phyloP scores from a whole-genome alignment of 2,113 vertebrate species.

The Taxidea taxus region DNA sequence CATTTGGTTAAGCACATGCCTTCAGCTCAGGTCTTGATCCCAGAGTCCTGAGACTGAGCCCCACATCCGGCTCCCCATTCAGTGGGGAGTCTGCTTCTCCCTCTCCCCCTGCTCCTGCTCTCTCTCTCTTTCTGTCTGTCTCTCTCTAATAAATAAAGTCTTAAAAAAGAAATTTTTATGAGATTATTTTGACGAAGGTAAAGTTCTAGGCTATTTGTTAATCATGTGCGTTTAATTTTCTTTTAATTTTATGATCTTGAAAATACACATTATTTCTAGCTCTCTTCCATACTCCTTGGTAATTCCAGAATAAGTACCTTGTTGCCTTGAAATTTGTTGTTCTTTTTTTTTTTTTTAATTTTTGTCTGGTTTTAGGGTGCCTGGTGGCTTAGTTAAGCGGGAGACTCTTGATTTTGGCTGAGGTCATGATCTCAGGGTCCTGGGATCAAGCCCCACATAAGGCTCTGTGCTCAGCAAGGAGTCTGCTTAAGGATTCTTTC shows the following conservation, averaged over 20 bases:
- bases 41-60: too few relatives aligned
- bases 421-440: not conserved
- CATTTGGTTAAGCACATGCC: too few relatives aligned
- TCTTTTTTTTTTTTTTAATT: not conserved
- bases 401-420: not conserved
- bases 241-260: not conserved
- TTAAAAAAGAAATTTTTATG: not conserved
- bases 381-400: not conserved
- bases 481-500: not conserved
- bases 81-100: too few relatives aligned
- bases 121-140: too few relatives aligned
- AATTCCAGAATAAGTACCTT: not conserved
- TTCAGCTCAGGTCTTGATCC: too few relatives aligned
- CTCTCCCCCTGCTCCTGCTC: too few relatives aligned
- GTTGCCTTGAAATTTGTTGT: not conserved
- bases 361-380: not conserved
- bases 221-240: not conserved
- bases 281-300: not conserved
- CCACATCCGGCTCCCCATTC: too few relatives aligned
- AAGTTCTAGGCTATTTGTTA: constrained; percentile 22
- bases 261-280: not conserved
- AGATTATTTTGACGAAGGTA: not conserved
- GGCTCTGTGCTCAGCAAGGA: not conserved
- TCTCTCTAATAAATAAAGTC: too few relatives aligned
- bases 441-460: not conserved